Base-by-base conservation (phyloP, 1,140 invertebrate genomes). In the Aphelenchoides fujianensis region DNA sequence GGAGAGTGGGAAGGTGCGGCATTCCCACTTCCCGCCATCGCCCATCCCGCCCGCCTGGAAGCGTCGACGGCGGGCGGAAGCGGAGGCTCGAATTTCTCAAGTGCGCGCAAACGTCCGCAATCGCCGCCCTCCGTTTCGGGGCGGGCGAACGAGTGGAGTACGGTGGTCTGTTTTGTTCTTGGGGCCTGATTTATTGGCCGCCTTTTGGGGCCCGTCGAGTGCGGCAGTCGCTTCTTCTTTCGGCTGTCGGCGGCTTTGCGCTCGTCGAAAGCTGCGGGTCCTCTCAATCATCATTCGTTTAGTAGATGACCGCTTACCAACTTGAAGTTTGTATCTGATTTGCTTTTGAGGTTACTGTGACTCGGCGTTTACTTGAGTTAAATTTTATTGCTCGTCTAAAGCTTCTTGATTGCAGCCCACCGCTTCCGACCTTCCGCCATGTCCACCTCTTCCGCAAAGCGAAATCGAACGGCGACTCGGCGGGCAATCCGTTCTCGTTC, bases 91-190 rank as follows among this genome's bases (percentile, higher is more conserved):
- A 48, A 48, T 48, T 48, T 48, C 41, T 48, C 41, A 48, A 48
- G 41, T 48, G 41, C 41, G 12, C 41, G 12, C 41, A 48, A 23
- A 48, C 23, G 12, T 48, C 23, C 41, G 41, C 12, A 48, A n/a
- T n/a, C n/a, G n/a, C n/a, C n/a, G 12, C 41, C 12, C 41, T 48
- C 41, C 12, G 23, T 48, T 48, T 48, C 41, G n/a, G n/a, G n/a
- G n/a, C n/a, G n/a, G n/a, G n/a, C n/a, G n/a, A n/a, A n/a, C n/a
- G n/a, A n/a, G n/a, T n/a, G n/a, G 41, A 48, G 12, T 48, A 48
- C 41, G 41, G 41, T 48, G 41, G n/a, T n/a, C n/a, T n/a, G n/a
- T n/a, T 48, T 48, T 48, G 41, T 48, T 48, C 23, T 48, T 48
- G 41, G 41, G 12, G 41, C n/a, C 41, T 48, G 41, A 48, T 48